A percentile compares a stretch with the other conserved stretches of the same genome.
phyloP scores from a whole-genome alignment of 2,113 vertebrate genomes.

The Eudyptes chrysolophus region DNA sequence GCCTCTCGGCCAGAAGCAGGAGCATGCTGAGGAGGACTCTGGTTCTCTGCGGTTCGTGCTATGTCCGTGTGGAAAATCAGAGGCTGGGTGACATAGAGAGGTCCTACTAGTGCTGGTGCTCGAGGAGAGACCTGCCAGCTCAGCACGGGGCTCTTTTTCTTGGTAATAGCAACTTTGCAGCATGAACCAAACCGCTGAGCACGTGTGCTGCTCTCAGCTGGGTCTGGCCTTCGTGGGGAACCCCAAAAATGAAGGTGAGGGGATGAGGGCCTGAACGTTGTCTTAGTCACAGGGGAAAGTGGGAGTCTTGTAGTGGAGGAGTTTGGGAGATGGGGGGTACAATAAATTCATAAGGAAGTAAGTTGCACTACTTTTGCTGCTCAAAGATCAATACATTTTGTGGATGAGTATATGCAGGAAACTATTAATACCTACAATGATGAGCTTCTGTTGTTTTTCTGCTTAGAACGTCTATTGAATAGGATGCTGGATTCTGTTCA shows the following conservation, averaged over 20 bases:
- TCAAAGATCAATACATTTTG: neutral
- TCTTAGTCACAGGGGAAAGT: neutral
- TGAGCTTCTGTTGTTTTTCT: neutral
- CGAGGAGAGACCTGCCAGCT: neutral
- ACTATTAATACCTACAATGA: neutral
- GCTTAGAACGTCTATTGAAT: neutral
- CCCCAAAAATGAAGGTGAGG: neutral
- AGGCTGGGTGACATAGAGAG: neutral
- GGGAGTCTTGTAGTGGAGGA: neutral
- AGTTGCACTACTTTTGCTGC: neutral
- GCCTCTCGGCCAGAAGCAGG: neutral
- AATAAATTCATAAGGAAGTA: neutral
- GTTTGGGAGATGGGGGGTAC: neutral
- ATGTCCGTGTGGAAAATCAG: neutral
- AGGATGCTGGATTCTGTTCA: neutral
- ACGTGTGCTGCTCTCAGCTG: neutral
- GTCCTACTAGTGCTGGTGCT: accelerated
- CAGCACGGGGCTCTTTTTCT: neutral
- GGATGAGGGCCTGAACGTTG: neutral
- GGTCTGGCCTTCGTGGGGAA: neutral
- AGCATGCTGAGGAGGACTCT: accelerated
- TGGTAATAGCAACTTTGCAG: neutral
- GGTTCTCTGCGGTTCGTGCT: neutral
- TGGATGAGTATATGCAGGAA: neutral
- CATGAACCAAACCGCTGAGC: accelerated